Evolutionary conservation across 2,797 vertebrate genomes (phyloP).

Genomic region (Eremophila alpestris): DNA sequence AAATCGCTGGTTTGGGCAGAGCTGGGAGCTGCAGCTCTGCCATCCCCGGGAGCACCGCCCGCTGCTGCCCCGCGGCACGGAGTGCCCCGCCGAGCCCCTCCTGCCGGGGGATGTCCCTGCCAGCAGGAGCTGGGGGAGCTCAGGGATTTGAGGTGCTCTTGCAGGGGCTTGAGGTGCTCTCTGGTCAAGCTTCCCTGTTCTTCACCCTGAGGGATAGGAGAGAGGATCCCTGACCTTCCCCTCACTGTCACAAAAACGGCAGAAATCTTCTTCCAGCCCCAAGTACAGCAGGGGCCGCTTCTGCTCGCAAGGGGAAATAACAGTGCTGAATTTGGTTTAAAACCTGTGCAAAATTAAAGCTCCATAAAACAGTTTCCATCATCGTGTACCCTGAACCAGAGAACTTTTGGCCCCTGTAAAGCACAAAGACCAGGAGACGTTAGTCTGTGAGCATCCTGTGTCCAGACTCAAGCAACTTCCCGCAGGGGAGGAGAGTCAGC

Average conservation of each 20-base stretch:
- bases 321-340: background rate
- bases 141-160: background rate
- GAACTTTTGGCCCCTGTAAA: background rate
- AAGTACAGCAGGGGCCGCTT: background rate
- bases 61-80: background rate
- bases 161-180: no score
- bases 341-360: background rate
- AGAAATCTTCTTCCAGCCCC: background rate
- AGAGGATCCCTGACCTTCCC: background rate
- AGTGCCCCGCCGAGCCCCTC: fast-evolving
- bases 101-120: fast-evolving
- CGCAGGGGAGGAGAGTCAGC: fast-evolving
- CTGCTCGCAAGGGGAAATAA: fast-evolving
- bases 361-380: fast-evolving
- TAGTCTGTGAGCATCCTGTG: background rate
- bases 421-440: background rate
- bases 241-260: background rate
- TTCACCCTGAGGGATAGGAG: background rate
- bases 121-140: fast-evolving
- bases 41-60: background rate
- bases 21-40: background rate
- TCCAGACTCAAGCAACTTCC: background rate
- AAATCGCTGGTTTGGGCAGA: background rate
- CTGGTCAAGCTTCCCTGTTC: background rate
- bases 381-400: background rate